phyloP scores from a whole-genome alignment of 2,113 vertebrate species.

The Apeltes quadracus region DNA sequence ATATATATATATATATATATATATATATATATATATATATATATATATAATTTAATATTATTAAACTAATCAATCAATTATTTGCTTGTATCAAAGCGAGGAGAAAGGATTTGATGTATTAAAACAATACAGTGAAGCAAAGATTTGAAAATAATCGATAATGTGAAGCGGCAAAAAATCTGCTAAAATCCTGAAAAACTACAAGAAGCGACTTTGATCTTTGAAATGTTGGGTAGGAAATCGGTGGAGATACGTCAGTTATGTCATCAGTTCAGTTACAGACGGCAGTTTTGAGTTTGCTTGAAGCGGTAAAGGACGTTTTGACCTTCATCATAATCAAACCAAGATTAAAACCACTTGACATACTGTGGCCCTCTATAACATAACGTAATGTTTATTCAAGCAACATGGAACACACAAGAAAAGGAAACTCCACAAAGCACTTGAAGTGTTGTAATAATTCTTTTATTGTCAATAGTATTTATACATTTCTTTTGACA shows the following conservation, averaged over 20 bases:
- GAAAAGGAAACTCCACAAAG: background rate
- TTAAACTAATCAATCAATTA: no score
- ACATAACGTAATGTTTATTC: slow-evolving; percentile 24
- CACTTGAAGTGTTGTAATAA: background rate
- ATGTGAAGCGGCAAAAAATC: background rate
- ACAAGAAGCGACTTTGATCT: background rate
- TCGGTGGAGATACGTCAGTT: background rate
- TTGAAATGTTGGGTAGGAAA: background rate
- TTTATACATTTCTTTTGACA: slow-evolving; percentile 52
- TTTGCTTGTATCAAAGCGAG: background rate
- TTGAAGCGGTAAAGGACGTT: background rate
- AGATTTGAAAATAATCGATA: background rate
- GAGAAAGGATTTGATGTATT: background rate
- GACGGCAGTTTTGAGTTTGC: background rate
- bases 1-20: no score
- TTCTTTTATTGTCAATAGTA: slow-evolving; percentile 66
- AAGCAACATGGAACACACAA: slow-evolving; percentile 3
- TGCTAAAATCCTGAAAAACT: background rate
- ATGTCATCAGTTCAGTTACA: background rate
- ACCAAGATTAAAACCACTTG: slow-evolving; percentile 31
- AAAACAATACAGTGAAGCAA: background rate
- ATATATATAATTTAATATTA: no score
- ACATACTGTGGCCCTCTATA: background rate
- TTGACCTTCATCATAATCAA: slow-evolving; percentile 36
- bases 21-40: no score